Evolutionary conservation across 2,888 invertebrate species (phyloP), one percentile per base, ranked within the genome.

Genomic region (Cordilura impudica): DNA sequence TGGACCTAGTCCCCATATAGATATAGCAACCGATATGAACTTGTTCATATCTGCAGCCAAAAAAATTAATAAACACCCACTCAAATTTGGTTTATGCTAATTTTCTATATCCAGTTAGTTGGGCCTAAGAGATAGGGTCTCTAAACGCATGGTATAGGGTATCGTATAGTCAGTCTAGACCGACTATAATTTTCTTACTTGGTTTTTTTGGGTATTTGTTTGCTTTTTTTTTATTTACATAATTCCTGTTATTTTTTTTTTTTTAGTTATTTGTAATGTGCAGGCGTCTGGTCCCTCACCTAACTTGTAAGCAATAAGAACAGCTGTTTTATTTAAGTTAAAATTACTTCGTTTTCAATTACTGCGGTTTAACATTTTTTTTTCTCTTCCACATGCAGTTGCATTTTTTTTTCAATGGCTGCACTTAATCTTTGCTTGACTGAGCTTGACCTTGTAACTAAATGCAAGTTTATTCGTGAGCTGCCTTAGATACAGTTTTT

Each of bases 361-460:
- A 21, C n/a, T 83, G 73, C 70, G 12, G 78, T 66, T 53, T 70
- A 70, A 47, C 75, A 60, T 3, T 70, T 69, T 31, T 56, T 54
- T 58, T 39, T 60, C 23, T 12, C 60, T 49, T 72, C 74, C 16
- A 43, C 77, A 78, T 81, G 70, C 54, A 58, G 61, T 60, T 78
- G 67, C 78, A 78, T 43, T 78, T 60, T 81, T 78, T 53, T 66
- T 72, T 53, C 39, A 23, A 16, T 72, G 23, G 14, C 21, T 43
- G 12, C 4, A 21, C 23, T 58, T 16, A 70, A 73, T 69, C 47
- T 78, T 75, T 66, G 69, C 77, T 75, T 80, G 74, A 75, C 67
- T 81, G 80, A 69, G 77, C 81, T 80, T 81, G 81, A 81, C 81
- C 81, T 81, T 81, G 80, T 80, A 78, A 77, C 69, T 71, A 69